These are phyloP conservation scores for Argyresthia albistria DNA, from an alignment of 2,888 invertebrate species.

Conservation along the genomic window DNA sequence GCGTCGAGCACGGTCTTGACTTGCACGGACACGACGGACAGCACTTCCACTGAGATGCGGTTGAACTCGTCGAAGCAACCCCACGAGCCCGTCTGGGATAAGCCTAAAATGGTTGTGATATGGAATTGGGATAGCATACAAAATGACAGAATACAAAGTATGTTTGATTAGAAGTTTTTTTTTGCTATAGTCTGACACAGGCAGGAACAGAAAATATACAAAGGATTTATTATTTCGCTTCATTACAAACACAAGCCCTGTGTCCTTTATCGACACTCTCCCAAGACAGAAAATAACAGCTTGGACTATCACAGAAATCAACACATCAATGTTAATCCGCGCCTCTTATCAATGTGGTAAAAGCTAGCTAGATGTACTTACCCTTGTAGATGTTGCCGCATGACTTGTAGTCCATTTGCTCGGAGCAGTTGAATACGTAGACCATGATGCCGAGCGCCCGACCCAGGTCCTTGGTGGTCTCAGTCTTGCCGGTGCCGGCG, in stretches of 20 bases:
- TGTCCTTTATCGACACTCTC: too few relatives aligned
- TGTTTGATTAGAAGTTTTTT: too few relatives aligned
- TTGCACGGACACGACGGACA: constrained; percentile 96
- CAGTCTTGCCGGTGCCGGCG: constrained; percentile 96
- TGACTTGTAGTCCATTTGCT: constrained; percentile 97
- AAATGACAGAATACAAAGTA: too few relatives aligned
- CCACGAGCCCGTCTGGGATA: constrained; percentile 96
- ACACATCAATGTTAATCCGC: too few relatives aligned
- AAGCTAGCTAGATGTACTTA: constrained; percentile 7
- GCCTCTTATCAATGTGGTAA: background rate
- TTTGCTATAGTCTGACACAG: too few relatives aligned
- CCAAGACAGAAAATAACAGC: too few relatives aligned
- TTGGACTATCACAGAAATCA: too few relatives aligned
- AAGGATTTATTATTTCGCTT: too few relatives aligned
- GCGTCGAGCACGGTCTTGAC: constrained; percentile 90
- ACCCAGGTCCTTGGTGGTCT: constrained; percentile 96
- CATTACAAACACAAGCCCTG: too few relatives aligned
- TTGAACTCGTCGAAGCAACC: constrained; percentile 98
- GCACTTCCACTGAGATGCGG: constrained; percentile 93
- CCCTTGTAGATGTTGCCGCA: constrained; percentile 96
- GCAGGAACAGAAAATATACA: too few relatives aligned
- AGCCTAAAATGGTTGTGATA: constrained; percentile 44
- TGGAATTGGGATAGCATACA: background rate
- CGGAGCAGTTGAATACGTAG: constrained; percentile 93
- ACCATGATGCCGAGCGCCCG: constrained; percentile 85